Evolutionary conservation across 2,113 vertebrate species (phyloP).

Genomic region (Uria lomvia): DNA sequence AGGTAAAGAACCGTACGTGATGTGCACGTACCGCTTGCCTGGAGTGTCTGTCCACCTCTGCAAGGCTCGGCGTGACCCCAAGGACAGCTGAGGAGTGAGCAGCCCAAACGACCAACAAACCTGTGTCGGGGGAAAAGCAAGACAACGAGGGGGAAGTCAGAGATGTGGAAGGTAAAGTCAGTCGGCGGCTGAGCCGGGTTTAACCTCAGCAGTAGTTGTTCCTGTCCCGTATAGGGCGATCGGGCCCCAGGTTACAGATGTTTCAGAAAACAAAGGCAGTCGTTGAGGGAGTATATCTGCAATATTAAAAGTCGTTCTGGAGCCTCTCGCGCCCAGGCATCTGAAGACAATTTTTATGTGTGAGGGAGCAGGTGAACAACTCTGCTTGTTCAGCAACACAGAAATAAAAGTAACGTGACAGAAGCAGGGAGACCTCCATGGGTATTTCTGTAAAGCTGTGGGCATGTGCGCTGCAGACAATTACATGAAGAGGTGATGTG

Average conservation of each 20-base stretch:
- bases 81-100: background rate
- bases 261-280: conserved; percentile 17
- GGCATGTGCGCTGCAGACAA: background rate
- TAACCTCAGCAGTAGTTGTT: background rate
- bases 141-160: background rate
- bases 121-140: background rate
- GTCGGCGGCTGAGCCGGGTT: background rate
- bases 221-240: background rate
- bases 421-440: background rate
- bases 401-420: background rate
- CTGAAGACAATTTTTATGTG: background rate
- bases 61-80: background rate
- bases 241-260: background rate
- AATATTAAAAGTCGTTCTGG: background rate
- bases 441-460: background rate
- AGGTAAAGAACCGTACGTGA: background rate
- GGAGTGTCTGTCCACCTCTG: background rate
- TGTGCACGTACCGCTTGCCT: background rate
- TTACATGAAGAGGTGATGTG: background rate
- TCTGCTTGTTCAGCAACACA: background rate
- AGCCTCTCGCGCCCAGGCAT: background rate
- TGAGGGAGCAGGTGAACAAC: conserved; percentile 12
- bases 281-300: background rate
- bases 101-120: accelerated
- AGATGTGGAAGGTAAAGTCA: background rate